Percentiles rank a stretch among this genome's conserved stretches.
Evolutionary conservation across 2,797 vertebrate genomes (phyloP).

Genomic region (Calcarius lapponicus): DNA sequence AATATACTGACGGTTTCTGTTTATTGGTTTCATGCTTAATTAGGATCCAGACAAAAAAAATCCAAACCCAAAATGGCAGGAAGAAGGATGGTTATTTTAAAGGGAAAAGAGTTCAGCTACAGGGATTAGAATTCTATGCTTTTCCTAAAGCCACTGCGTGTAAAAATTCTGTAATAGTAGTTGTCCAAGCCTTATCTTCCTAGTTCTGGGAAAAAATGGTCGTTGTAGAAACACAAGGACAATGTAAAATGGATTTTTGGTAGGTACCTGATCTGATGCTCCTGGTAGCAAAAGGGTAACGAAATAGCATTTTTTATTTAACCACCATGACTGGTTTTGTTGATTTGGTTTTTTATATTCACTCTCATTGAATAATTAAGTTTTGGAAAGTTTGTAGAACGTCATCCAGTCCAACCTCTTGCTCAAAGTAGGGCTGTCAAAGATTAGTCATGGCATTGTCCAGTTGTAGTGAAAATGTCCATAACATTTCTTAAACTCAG

Average conservation of each 20-base stretch:
- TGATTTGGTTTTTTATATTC: background rate
- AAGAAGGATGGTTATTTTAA: background rate
- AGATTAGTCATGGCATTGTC: background rate
- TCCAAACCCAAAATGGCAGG: background rate
- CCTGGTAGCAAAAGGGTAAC: background rate
- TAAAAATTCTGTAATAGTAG: background rate
- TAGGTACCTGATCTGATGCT: background rate
- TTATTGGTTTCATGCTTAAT: background rate
- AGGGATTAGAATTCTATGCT: background rate
- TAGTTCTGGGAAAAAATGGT: background rate
- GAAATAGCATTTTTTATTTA: background rate
- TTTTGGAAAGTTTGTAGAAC: background rate
- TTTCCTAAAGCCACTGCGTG: background rate
- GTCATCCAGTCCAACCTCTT: background rate
- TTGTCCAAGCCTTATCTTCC: background rate
- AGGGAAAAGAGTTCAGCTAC: background rate
- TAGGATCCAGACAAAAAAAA: background rate
- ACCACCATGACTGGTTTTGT: background rate
- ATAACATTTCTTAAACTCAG: background rate
- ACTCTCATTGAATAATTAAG: background rate
- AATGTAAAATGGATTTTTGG: background rate
- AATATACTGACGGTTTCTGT: background rate
- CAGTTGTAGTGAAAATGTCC: background rate
- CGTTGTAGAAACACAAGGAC: background rate
- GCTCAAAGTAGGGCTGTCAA: background rate